These are phyloP conservation scores for Haliclona indistincta DNA, from an alignment of 37 sponge, comb jelly and placozoan genomes.

Conservation along the genomic window DNA sequence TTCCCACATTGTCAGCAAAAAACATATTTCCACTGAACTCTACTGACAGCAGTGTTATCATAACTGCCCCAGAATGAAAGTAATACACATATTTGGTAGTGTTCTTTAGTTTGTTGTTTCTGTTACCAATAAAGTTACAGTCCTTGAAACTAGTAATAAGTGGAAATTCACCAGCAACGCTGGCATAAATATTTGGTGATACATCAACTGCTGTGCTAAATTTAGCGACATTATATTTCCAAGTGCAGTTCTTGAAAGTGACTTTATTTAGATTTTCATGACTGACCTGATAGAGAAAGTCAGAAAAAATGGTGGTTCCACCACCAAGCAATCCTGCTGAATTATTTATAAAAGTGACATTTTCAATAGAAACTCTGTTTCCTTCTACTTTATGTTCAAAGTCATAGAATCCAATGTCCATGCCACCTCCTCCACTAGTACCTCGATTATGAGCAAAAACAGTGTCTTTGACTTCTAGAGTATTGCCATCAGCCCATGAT, in stretches of 20 bases:
- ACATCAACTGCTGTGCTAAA: not conserved
- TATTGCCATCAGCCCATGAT: not conserved
- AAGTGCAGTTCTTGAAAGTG: not conserved
- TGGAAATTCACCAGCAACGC: not conserved
- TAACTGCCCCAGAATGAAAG: not conserved
- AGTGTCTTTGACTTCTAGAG: not conserved
- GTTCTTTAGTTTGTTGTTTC: no score
- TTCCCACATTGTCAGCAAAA: not conserved
- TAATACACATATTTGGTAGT: no score
- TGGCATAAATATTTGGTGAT: not conserved
- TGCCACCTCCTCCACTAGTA: not conserved
- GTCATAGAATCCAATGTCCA: not conserved
- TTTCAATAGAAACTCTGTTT: not conserved
- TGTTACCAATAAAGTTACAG: not conserved
- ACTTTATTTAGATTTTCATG: not conserved
- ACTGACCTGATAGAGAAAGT: not conserved
- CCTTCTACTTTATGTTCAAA: not conserved
- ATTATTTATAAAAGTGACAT: not conserved
- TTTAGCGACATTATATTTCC: not conserved
- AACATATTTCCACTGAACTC: not conserved
- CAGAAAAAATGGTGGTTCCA: not conserved
- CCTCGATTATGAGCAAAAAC: not conserved
- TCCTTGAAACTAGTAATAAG: not conserved
- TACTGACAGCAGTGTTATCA: not conserved
- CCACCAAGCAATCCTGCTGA: not conserved